Conservation (phyloP, 1,140 invertebrate species). For the Leucophenga varia region DNA sequence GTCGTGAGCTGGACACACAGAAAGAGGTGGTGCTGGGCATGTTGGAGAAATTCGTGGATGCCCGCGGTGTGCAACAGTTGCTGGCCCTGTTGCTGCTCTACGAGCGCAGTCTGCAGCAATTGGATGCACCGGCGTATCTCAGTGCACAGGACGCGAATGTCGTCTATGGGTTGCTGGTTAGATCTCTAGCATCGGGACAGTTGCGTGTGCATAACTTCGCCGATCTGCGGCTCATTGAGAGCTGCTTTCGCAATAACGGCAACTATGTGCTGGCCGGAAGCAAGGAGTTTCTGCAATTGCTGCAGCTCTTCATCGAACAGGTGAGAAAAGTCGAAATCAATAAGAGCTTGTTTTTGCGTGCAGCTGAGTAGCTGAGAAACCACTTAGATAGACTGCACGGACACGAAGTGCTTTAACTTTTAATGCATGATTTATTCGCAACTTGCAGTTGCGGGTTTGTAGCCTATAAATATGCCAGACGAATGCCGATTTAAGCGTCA, state of each 20-base stretch:
- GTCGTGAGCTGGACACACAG: slow-evolving; percentile 48
- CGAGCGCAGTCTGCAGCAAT: slow-evolving; percentile 41
- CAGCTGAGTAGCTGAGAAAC: too few species aligned
- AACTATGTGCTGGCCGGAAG: slow-evolving; percentile 50
- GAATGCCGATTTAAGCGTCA: too few species aligned
- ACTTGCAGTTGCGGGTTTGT: slow-evolving; percentile 6
- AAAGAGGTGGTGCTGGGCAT: slow-evolving; percentile 53
- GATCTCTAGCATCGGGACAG: slow-evolving; percentile 23
- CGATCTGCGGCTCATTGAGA: slow-evolving; percentile 39
- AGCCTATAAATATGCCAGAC: slow-evolving; percentile 12
- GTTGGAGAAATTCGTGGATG: slow-evolving; percentile 52
- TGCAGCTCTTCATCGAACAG: slow-evolving; percentile 44
- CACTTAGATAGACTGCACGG: too few species aligned
- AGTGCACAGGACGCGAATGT: slow-evolving; percentile 37
- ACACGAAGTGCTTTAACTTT: not conserved
- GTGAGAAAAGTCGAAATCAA: slow-evolving; percentile 24
- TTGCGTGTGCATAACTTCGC: slow-evolving; percentile 24
- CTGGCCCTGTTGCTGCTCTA: slow-evolving; percentile 39
- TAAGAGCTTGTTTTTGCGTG: not conserved
- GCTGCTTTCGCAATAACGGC: slow-evolving; percentile 45
- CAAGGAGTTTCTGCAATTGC: slow-evolving; percentile 44
- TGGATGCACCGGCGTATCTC: slow-evolving; percentile 16
- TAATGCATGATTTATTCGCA: too few species aligned
- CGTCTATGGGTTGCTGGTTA: slow-evolving; percentile 32
- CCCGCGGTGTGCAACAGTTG: slow-evolving; percentile 41